phyloP scores from a whole-genome alignment of 2,797 vertebrate species.

The Mormyrus proboscirostris region DNA sequence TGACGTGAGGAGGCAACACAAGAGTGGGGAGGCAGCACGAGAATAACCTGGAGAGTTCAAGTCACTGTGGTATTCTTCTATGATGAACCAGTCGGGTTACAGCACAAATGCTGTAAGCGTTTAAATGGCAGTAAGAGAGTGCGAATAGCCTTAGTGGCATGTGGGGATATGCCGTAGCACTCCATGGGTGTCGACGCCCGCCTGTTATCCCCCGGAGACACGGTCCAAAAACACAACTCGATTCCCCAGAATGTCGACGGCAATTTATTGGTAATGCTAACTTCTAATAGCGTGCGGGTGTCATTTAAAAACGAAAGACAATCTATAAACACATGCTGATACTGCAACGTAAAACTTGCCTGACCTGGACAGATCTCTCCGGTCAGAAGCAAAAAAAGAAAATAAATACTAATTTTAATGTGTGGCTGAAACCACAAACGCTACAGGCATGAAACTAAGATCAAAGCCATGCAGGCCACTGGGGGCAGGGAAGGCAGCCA shows the following conservation, averaged over 20 bases:
- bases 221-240: background rate
- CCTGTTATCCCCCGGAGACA: background rate
- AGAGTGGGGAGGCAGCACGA: background rate
- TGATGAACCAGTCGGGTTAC: background rate
- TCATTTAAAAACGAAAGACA: background rate
- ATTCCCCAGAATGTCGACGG: background rate
- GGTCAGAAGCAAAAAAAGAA: background rate
- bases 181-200: background rate
- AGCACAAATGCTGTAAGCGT: background rate
- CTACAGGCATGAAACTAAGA: background rate
- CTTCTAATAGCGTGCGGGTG: background rate
- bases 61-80: background rate
- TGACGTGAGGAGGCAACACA: background rate
- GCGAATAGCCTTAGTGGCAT: conserved; percentile 4
- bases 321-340: background rate
- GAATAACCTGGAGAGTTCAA: background rate
- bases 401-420: background rate
- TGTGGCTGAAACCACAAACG: background rate
- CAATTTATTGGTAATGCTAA: background rate
- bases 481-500: background rate
- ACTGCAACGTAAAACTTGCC: background rate
- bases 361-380: background rate
- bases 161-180: background rate
- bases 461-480: background rate
- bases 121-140: conserved; percentile 14